Conservation (phyloP, 1,140 invertebrate species). For the Plutomurus gul region DNA sequence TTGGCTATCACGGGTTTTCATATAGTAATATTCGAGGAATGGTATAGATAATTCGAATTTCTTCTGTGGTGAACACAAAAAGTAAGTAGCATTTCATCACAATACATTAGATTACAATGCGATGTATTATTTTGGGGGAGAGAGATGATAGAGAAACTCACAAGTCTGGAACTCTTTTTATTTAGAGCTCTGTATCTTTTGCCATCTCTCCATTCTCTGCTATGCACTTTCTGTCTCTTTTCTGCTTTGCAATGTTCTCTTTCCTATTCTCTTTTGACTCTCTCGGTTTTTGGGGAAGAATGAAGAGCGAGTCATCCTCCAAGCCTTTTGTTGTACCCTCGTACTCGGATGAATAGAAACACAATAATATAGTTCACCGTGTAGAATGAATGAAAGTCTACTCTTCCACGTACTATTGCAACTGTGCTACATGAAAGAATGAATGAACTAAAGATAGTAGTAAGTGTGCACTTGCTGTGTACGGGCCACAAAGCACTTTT, state of each 20-base stretch:
- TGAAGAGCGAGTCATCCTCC: conserved; percentile 17
- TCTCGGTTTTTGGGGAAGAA: conserved; percentile 25
- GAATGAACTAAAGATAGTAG: too few species aligned
- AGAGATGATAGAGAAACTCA: conserved; percentile 17
- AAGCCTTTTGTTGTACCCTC: conserved; percentile 19
- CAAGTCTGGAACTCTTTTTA: conserved; percentile 23
- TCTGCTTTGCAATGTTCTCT: conserved; percentile 13
- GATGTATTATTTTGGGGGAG: conserved; percentile 20
- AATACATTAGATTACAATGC: conserved; percentile 26
- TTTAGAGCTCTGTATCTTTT: background rate
- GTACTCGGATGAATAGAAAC: conserved; percentile 12
- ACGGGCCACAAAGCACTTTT: too few species aligned
- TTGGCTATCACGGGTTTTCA: background rate
- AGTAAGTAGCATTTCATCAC: conserved; percentile 29
- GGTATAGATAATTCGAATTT: background rate
- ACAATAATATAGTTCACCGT: conserved; percentile 26
- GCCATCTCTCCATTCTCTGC: background rate
- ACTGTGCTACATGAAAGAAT: conserved; percentile 6
- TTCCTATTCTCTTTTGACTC: conserved; percentile 25
- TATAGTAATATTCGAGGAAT: background rate
- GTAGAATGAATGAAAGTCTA: conserved; percentile 6
- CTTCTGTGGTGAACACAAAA: conserved; percentile 14
- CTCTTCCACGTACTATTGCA: background rate
- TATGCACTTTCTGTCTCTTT: conserved; percentile 29
- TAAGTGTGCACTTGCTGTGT: too few species aligned